phyloP scores from a whole-genome alignment of 2,113 vertebrate species.

The Callospermophilus lateralis region DNA sequence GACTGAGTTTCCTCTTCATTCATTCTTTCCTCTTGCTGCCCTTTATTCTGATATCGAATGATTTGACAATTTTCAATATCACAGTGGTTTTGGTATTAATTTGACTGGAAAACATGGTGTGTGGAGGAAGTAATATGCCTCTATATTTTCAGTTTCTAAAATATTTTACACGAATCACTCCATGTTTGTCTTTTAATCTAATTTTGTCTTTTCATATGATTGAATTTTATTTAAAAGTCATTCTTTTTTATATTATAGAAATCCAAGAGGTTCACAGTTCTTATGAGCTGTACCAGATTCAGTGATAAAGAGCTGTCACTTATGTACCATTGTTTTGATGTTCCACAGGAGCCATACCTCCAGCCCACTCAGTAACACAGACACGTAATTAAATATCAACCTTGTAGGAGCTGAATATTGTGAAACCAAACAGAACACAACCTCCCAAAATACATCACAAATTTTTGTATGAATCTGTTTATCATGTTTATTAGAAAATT shows the following conservation, averaged over 20 bases:
- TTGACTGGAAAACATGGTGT: neutral
- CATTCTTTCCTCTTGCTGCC: neutral
- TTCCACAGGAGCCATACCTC: neutral
- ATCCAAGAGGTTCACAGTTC: neutral
- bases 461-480: neutral
- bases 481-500: slow-evolving; percentile 18
- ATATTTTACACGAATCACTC: slow-evolving; percentile 41
- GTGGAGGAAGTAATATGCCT: neutral
- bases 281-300: neutral
- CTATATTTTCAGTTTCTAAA: neutral
- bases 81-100: neutral
- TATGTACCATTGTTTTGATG: slow-evolving; percentile 9
- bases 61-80: neutral
- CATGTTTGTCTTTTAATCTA: slow-evolving; percentile 16
- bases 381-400: neutral
- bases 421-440: neutral
- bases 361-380: neutral
- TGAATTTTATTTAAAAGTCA: slow-evolving; percentile 34
- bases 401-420: neutral
- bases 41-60: slow-evolving; percentile 40
- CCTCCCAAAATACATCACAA: neutral
- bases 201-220: neutral
- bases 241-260: neutral
- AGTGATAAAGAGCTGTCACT: neutral
- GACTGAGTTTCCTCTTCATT: neutral